phyloP scores from a whole-genome alignment of 1,140 invertebrate genomes.

The Aphis craccivora region DNA sequence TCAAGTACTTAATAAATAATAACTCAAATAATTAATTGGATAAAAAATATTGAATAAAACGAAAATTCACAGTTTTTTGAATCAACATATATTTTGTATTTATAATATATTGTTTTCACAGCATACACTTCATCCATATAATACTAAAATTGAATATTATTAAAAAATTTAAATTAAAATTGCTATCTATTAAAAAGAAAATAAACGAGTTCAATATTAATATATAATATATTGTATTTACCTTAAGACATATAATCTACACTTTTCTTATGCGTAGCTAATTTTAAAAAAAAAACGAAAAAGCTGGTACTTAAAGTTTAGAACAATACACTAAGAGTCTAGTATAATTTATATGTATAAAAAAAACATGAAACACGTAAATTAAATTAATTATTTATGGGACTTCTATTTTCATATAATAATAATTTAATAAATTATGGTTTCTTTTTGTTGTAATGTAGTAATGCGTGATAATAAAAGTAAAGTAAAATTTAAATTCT shows the following conservation, averaged over 20 bases:
- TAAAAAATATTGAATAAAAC: background rate
- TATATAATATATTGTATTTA: background rate
- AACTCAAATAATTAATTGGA: background rate
- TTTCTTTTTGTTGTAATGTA: background rate
- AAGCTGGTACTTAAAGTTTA: background rate
- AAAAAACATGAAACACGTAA: background rate
- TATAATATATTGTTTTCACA: background rate
- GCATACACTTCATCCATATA: background rate
- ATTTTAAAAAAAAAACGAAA: background rate
- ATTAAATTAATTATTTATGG: constrained; percentile 3
- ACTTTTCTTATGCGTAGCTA: background rate
- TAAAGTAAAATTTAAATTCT: background rate
- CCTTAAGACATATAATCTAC: background rate
- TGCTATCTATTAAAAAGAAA: background rate
- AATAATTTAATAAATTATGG: background rate
- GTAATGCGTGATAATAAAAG: background rate
- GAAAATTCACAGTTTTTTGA: background rate
- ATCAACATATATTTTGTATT: background rate
- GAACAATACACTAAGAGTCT: background rate
- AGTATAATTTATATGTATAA: background rate
- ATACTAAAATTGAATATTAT: background rate
- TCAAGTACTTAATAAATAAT: no score
- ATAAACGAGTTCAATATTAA: background rate
- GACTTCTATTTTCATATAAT: background rate
- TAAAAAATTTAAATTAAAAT: background rate